Base-by-base conservation (phyloP, 2,113 vertebrate species). In the Scomber scombrus region DNA sequence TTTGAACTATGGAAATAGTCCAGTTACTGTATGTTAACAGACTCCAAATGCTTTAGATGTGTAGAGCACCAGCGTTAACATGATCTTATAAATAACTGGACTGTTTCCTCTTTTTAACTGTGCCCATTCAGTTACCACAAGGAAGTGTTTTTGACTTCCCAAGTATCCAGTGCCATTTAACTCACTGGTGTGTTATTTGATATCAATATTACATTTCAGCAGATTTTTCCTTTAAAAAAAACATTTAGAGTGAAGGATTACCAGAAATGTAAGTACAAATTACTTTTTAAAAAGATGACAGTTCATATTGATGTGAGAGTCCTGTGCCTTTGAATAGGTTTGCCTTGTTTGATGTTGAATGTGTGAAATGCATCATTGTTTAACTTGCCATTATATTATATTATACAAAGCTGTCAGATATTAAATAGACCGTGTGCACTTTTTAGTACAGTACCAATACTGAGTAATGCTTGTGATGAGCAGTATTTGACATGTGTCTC, bases 321-420 rank as follows among this genome's bases (percentile, higher is more conserved):
- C 95, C 95, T 94, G 96, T 98, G 97, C 96, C 97, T 98, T 97
- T 96, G 64, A 94, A 94, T 96, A 94, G 95, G 94, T 96, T 95
- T 96, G 96, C 96, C 97, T 96, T 96, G 96, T 97, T 96, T 93
- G 63, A 94, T 97, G 96, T 97, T 95, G 95, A 98, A 97, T 95
- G 95, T 96, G 95, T 96, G 94, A 96, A 95, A 95, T 95, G 95
- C 93, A 93, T 93, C 95, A 94, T 91, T 70, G 95, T 96, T 95
- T 93, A 94, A 92, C 90, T 94, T 94, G 85, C 92, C 95, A 93
- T 95, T 94, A 86, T 96, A 95, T 94, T 92, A 85, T 94, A 92
- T 93, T 93, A 86, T 94, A 93, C 95, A 94, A 95, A 92, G 90
- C 93, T 94, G 93, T 96, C 89, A 89, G 93, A 95, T 95, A 95